A percentile compares a stretch with the other conserved stretches of the same genome.
Evolutionary conservation across 2,113 vertebrate genomes (phyloP).

Genomic region (Lagenorhynchus albirostris): DNA sequence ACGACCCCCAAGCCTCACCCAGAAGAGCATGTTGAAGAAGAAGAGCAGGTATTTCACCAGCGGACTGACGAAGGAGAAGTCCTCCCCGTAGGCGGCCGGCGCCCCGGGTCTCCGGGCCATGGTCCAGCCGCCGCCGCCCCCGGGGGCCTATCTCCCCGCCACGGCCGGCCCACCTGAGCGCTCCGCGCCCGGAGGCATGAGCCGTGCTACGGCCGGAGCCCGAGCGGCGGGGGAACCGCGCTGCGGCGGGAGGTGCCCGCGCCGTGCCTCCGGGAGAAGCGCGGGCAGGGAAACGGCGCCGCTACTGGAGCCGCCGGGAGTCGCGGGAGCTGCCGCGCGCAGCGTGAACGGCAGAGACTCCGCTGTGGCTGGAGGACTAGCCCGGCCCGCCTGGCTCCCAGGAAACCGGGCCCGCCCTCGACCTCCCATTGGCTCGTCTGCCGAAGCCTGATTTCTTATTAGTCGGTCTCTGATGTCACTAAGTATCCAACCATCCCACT

Average conservation of each 20-base stretch:
- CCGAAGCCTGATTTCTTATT: conserved; percentile 63
- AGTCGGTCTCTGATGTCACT: conserved; percentile 59
- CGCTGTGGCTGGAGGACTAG: conserved; percentile 28
- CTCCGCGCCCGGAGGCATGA: conserved; percentile 22
- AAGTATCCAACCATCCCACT: conserved; percentile 53
- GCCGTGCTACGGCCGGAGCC: not conserved
- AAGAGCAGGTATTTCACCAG: conserved; percentile 93
- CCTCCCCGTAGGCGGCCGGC: conserved; percentile 69
- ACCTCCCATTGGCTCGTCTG: conserved; percentile 53
- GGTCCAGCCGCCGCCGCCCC: conserved; percentile 50
- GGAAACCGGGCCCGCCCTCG: conserved; percentile 61
- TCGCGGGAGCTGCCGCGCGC: not conserved
- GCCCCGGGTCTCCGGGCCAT: conserved; percentile 81
- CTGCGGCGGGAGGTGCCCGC: not conserved
- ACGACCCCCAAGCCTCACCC: conserved; percentile 86
- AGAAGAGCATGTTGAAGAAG: conserved; percentile 93
- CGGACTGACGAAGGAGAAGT: conserved; percentile 89
- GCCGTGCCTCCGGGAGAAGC: not conserved
- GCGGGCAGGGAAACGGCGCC: not conserved
- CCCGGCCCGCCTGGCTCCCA: conserved; percentile 39
- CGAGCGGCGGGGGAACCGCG: not conserved
- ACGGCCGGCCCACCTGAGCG: conserved; percentile 56
- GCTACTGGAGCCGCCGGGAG: conserved; percentile 4
- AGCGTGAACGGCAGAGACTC: conserved; percentile 17
- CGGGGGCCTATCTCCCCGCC: conserved; percentile 68